Evolutionary conservation across 2,888 invertebrate species (phyloP).

Genomic region (Thymelicus acteon): DNA sequence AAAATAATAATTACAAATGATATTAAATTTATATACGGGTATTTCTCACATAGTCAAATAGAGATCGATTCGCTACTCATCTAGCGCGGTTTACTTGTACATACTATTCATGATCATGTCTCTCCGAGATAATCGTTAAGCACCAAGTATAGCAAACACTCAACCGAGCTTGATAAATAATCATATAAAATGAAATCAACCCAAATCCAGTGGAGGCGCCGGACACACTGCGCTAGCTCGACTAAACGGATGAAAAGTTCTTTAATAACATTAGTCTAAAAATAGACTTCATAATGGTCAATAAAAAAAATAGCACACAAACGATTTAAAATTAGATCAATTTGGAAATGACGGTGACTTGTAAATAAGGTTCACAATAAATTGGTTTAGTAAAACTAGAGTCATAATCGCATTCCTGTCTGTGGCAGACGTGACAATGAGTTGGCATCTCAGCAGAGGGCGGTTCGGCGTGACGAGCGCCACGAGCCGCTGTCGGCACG

Average conservation of each 20-base stretch:
- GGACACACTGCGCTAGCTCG: slow-evolving; percentile 4
- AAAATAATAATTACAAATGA: slow-evolving; percentile 14
- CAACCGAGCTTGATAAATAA: not conserved
- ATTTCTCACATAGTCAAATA: slow-evolving; percentile 3
- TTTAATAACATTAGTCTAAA: not conserved
- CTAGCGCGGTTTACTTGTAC: slow-evolving; percentile 3
- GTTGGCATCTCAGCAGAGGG: slow-evolving; percentile 6
- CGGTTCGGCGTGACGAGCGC: not conserved
- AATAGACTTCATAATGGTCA: not conserved
- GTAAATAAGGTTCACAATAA: not conserved
- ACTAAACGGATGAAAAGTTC: not conserved
- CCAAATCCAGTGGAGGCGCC: not conserved
- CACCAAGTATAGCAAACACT: slow-evolving; percentile 21
- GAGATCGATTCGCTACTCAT: slow-evolving; percentile 10
- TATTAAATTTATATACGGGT: not conserved
- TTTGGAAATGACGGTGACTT: not conserved
- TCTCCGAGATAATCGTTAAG: slow-evolving; percentile 9
- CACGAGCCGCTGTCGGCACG: not conserved
- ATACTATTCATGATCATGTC: not conserved
- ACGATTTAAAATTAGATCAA: not conserved
- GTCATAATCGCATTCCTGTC: slow-evolving; percentile 10
- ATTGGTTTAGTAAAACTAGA: not conserved
- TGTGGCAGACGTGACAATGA: slow-evolving; percentile 6
- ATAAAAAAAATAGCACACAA: not conserved
- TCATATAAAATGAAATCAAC: no score